These are phyloP conservation scores for Mythimna lalbum DNA, from an alignment of 2,888 invertebrate species.

Conservation along the genomic window DNA sequence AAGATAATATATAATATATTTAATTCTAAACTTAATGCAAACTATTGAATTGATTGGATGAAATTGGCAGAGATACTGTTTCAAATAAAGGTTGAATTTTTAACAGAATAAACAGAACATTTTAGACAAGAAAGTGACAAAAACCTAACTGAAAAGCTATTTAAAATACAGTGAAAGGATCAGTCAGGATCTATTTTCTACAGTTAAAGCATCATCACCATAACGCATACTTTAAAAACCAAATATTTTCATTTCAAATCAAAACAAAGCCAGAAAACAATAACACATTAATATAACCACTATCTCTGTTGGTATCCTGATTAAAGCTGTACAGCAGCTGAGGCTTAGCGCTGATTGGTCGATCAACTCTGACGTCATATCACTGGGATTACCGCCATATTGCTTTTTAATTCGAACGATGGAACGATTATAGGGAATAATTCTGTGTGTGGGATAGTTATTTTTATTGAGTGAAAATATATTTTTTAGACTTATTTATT, in stretches of 20 bases:
- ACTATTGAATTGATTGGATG: not conserved
- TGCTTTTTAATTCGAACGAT: constrained; percentile 58
- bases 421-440: constrained; percentile 1
- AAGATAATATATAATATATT: too few species aligned
- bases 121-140: too few species aligned
- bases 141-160: not conserved
- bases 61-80: not conserved
- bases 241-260: not conserved
- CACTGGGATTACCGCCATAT: constrained; percentile 55
- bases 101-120: not conserved
- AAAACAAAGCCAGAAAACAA: constrained; percentile 14
- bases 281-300: constrained; percentile 16
- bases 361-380: constrained; percentile 55
- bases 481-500: too few species aligned
- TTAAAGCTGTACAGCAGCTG: constrained; percentile 59
- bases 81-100: not conserved
- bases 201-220: too few species aligned
- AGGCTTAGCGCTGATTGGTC: constrained; percentile 61
- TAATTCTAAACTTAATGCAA: not conserved
- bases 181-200: too few species aligned
- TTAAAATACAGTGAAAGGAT: not conserved
- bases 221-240: not conserved
- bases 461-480: not conserved
- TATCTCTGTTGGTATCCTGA: constrained; percentile 35
- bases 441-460: not conserved